phyloP scores from a whole-genome alignment of 1,140 invertebrate species.

The Drepana arcuata region DNA sequence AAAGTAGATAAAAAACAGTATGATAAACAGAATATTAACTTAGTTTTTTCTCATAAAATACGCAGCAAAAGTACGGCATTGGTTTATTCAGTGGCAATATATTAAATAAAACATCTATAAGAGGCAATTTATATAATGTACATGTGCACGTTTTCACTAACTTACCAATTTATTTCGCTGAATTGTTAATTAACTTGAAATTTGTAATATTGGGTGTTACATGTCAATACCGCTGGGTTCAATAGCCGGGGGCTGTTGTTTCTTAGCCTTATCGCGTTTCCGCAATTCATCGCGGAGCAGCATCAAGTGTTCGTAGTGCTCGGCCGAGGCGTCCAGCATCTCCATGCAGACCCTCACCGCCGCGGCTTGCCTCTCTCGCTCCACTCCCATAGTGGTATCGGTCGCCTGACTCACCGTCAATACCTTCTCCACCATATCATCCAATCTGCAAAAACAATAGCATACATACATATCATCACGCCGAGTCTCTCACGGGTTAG shows the following conservation, averaged over 20 bases:
- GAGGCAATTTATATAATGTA: too few relatives aligned
- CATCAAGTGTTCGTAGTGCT: conserved; percentile 52
- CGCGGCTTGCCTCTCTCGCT: conserved; percentile 31
- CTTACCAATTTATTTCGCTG: too few relatives aligned
- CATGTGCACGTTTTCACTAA: too few relatives aligned
- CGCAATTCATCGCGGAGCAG: conserved; percentile 42
- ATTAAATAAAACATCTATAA: too few relatives aligned
- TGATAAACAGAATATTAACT: too few relatives aligned
- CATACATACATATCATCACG: too few relatives aligned
- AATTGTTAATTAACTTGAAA: too few relatives aligned
- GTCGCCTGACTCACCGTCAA: conserved; percentile 36
- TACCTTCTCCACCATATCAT: conserved; percentile 47
- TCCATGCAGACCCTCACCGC: conserved; percentile 35
- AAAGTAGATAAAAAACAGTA: too few relatives aligned
- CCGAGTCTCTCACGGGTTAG: too few relatives aligned
- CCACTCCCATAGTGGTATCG: conserved; percentile 36
- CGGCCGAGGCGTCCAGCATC: conserved; percentile 39
- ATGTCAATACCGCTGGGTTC: conserved; percentile 28
- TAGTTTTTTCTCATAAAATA: too few relatives aligned
- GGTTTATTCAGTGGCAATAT: too few relatives aligned
- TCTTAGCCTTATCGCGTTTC: conserved; percentile 17
- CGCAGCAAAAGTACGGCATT: too few relatives aligned
- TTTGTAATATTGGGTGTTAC: conserved; percentile 2
- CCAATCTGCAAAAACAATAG: conserved; percentile 27
- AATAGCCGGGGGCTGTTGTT: conserved; percentile 35